Evolutionary conservation across 2,113 vertebrate species (phyloP), one percentile per base, ranked within the genome.

Genomic region (Orthochromis indermauri): DNA sequence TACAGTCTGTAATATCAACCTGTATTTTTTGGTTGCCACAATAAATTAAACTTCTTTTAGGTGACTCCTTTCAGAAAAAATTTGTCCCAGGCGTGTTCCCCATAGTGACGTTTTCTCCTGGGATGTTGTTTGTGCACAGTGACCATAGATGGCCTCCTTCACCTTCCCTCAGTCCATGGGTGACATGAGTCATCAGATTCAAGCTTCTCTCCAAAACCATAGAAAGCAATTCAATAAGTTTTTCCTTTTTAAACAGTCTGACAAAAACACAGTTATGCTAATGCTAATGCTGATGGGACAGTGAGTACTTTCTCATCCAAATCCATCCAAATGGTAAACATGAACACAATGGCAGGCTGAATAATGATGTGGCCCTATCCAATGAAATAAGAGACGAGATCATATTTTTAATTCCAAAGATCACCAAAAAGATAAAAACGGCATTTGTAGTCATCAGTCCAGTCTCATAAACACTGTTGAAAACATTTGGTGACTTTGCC

Each of bases 141-240:
- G 66, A 26, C n/a, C 37, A 26, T 73, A 16, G 66, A 73, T 16
- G 37, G 12, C 13, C 37, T 24, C 21, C 37, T 71, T 71, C 37
- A 1, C 37, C 24, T 10, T 26, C 66, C 37, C 8, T 5, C 12
- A 40, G 11, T 1, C 35, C 61, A 37, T 0, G 0, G 17, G 31
- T 37, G 61, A 37, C 11, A 37, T 8, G 61, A 37, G 33, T 66
- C 4, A 13, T 66, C 61, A 66, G 61, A 66, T 35, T 63, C 59
- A n/a, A 0, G 31, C 31, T 66, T 66, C 10, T 66, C 61, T 37
- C 31, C 17, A 3, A 66, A 37, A 2, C 31, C 61, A 1, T 2
- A 66, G 31, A 63, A 71, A 71, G 12, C 11, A 42, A 16, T 42
- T 73, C 40, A 45, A 1, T 45, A 42, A 45, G 37, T 26, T 45